Base-by-base conservation (phyloP, 2,888 invertebrate genomes). In the Temnothorax unifasciatus region DNA sequence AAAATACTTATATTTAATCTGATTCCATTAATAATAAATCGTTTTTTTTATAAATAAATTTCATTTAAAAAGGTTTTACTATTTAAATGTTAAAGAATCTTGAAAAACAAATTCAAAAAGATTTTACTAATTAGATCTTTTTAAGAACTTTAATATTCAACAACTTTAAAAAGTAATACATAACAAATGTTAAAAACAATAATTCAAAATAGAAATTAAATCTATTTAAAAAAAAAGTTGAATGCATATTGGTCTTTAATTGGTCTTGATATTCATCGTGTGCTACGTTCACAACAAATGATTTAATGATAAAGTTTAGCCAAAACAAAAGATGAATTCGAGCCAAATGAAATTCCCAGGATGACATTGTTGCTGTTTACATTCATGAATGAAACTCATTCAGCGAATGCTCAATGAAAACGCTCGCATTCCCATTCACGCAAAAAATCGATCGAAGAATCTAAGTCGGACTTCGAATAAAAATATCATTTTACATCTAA, bases 351-450 rank as follows among this genome's bases (percentile, higher is more conserved):
- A 15, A n/a, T 69, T n/a, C 29, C 13, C 29, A 15, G 0, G 0
- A 21, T 47, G 6, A n/a, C 34, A 1, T 8, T 52, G 29, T 69
- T 8, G 8, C 11, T 59, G 13, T 44, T 74, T 74, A 74, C 44
- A 13, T 29, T 74, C 41, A 63, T 44, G 61, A 74, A 74, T 74
- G 74, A 74, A 61, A 44, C 29, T 59, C 54, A 38, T 18, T 73
- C 41, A 9, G 2, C 13, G 29, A 59, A 8, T 9, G 2, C 1
- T 34, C n/a, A 44, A 74, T 61, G 63, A 5, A n/a, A 2, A 41
- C 18, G 21, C 25, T 54, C 21, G 18, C 18, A 11, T 54, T 11
- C 13, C 29, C 18, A 44, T 44, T 44, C 29, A 29, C 6, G 25
- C 13, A 13, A 3, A 13, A 11, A 25, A 41, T 29, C 47, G 2